Conservation (phyloP, 1,140 invertebrate species). For the Bombyx mandarina region DNA sequence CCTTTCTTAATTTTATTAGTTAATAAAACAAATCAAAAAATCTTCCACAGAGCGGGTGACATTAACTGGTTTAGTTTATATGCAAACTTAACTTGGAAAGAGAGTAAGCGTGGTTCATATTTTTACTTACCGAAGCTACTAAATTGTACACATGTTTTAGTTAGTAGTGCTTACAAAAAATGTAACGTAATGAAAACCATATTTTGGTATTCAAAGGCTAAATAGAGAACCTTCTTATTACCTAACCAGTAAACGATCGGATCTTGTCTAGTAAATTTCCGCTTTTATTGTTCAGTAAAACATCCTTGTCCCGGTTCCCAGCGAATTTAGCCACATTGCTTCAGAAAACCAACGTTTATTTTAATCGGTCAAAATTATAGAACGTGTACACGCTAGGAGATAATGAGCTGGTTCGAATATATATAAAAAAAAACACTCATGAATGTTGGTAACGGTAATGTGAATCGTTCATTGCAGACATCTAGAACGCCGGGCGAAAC, state of each 20-base stretch:
- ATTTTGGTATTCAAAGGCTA: background rate
- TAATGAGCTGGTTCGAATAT: conserved; percentile 11
- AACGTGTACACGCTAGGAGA: conserved; percentile 6
- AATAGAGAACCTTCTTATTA: background rate
- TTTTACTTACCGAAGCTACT: too few species aligned
- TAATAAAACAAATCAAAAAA: too few species aligned
- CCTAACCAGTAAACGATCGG: conserved; percentile 11
- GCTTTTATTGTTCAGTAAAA: conserved; percentile 13
- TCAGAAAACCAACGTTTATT: too few species aligned
- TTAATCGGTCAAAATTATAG: background rate
- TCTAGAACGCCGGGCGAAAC: conserved; percentile 13
- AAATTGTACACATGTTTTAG: too few species aligned
- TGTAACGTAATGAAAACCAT: too few species aligned
- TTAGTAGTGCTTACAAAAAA: too few species aligned
- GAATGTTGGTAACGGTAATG: conserved; percentile 16
- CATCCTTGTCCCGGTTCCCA: conserved; percentile 20
- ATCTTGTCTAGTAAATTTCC: conserved; percentile 15
- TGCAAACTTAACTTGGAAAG: too few species aligned
- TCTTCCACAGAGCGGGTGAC: too few species aligned
- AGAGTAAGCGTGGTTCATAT: too few species aligned
- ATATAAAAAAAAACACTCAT: conserved; percentile 9
- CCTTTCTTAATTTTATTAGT: too few species aligned
- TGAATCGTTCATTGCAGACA: conserved; percentile 12
- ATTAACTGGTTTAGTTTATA: too few species aligned
- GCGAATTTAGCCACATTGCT: conserved; percentile 2